Evolutionary conservation across 1,140 invertebrate genomes (phyloP).

Genomic region (Drosophila subpulchrella): DNA sequence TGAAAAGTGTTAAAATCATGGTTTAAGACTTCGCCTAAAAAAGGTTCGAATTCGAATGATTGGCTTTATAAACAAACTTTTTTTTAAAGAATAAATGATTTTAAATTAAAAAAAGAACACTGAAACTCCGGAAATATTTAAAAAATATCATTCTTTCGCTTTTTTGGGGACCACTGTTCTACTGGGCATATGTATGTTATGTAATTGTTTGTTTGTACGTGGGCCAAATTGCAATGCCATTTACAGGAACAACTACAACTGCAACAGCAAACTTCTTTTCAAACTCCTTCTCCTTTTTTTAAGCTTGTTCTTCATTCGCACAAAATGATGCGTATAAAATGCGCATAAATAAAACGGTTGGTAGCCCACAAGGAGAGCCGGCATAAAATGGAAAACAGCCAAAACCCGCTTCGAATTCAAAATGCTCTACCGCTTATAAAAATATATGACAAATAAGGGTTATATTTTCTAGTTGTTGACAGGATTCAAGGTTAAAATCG

Average conservation of each 20-base stretch:
- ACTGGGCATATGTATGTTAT: not conserved
- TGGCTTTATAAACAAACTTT: too few species aligned
- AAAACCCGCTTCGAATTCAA: not conserved
- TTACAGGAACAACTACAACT: conserved; percentile 8
- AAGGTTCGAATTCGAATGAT: too few species aligned
- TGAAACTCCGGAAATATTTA: too few species aligned
- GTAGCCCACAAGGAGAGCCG: conserved; percentile 10
- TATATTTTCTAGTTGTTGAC: too few species aligned
- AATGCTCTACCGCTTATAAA: not conserved
- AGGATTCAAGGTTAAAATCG: too few species aligned
- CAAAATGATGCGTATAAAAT: conserved; percentile 67
- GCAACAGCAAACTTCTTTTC: conserved; percentile 17
- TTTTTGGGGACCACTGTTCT: not conserved
- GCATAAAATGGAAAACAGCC: conserved; percentile 1
- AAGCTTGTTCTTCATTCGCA: conserved; percentile 31
- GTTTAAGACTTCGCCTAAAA: too few species aligned
- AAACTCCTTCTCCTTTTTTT: conserved; percentile 18
- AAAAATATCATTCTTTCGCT: not conserved
- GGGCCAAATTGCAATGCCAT: conserved; percentile 37
- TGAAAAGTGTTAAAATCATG: too few species aligned
- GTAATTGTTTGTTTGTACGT: conserved; percentile 21
- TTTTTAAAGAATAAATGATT: too few species aligned
- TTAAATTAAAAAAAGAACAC: too few species aligned
- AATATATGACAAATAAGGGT: not conserved
- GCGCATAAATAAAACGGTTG: conserved; percentile 66